Conservation (phyloP, 2,113 vertebrate species). For the Ascaphus truei region DNA sequence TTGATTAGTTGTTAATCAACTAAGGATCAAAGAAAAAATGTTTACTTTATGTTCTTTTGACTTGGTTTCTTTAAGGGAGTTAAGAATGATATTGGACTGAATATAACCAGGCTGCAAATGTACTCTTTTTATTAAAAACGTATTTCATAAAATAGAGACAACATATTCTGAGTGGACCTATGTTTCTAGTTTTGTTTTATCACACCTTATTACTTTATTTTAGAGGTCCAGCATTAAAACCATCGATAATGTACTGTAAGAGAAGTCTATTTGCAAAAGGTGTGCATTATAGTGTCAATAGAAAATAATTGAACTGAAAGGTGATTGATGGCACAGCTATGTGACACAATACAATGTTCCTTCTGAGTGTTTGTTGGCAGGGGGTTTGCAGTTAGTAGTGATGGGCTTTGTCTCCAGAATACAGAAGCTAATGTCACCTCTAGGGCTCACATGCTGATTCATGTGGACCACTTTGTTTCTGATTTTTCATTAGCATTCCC, state of each 20-base stretch:
- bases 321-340: constrained; percentile 14
- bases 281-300: constrained; percentile 1
- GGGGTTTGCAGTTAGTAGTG: background rate
- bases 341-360: constrained; percentile 2
- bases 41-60: background rate
- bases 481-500: constrained; percentile 4
- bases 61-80: too few relatives aligned
- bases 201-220: too few relatives aligned
- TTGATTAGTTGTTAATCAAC: too few relatives aligned
- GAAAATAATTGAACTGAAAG: constrained; percentile 17
- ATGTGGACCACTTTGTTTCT: constrained; percentile 14
- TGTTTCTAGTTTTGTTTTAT: too few relatives aligned
- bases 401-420: background rate
- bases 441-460: background rate
- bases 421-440: constrained; percentile 10
- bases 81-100: too few relatives aligned
- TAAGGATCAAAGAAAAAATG: background rate
- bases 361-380: constrained; percentile 6
- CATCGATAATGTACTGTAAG: background rate
- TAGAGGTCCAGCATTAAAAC: background rate
- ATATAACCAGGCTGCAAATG: too few relatives aligned
- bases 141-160: too few relatives aligned
- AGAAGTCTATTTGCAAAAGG: background rate
- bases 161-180: too few relatives aligned
- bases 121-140: too few relatives aligned